These are phyloP conservation scores for Enteromius viviparus DNA, from an alignment of 2,797 vertebrate genomes.

Conservation along the genomic window DNA sequence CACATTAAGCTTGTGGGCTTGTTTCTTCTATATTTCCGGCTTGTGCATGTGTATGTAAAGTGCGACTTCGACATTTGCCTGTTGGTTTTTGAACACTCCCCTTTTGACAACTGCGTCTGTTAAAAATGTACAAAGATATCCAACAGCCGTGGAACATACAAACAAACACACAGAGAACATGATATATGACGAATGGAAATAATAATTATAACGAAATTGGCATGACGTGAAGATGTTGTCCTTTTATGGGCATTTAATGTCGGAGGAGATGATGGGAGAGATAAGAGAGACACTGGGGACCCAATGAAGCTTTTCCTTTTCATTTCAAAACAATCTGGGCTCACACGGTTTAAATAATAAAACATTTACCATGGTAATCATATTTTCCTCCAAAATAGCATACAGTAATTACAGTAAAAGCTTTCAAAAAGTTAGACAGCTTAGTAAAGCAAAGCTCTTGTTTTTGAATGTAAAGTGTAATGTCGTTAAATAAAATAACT, in stretches of 20 bases:
- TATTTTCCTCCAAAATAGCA: background rate
- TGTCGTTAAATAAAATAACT: background rate
- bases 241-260: constrained; percentile 33
- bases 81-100: constrained; percentile 38
- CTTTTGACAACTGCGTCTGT: constrained; percentile 37
- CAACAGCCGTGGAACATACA: background rate
- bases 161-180: background rate
- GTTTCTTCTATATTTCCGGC: constrained; percentile 31
- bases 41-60: constrained; percentile 14
- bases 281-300: background rate
- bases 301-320: background rate
- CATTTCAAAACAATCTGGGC: background rate
- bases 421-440: background rate
- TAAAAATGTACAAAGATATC: background rate
- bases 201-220: background rate
- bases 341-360: background rate
- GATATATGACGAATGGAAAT: background rate
- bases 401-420: background rate
- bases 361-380: background rate
- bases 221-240: background rate
- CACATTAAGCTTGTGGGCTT: background rate
- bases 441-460: background rate
- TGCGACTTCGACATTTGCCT: constrained; percentile 15
- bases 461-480: background rate
- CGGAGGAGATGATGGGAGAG: background rate